phyloP scores from a whole-genome alignment of 1,140 invertebrate genomes.

The Limonius californicus region DNA sequence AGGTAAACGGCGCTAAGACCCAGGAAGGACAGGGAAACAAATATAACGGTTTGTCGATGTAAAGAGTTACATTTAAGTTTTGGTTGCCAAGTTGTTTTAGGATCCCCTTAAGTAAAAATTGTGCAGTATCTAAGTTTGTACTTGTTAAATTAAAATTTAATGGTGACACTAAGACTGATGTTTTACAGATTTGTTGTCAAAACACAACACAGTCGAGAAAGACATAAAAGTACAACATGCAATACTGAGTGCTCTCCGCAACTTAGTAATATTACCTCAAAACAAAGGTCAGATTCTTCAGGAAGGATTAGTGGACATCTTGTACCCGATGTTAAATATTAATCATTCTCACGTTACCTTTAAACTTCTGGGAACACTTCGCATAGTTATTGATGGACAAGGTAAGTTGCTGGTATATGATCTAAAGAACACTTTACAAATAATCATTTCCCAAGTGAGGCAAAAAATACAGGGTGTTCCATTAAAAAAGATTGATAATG shows the following conservation, averaged over 20 bases:
- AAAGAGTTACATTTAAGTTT: no score
- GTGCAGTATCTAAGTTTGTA: no score
- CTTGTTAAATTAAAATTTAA: no score
- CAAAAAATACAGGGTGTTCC: no score
- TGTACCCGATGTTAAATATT: slow-evolving; percentile 69
- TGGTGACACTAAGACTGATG: no score
- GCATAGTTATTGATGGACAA: slow-evolving; percentile 82
- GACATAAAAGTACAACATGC: slow-evolving; percentile 80
- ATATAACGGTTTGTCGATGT: no score
- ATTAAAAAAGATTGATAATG: no score
- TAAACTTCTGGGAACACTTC: slow-evolving; percentile 78
- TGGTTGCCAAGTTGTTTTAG: no score
- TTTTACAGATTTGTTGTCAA: slow-evolving; percentile 33
- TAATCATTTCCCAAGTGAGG: no score
- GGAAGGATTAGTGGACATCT: slow-evolving; percentile 67
- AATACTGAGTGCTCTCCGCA: slow-evolving; percentile 73
- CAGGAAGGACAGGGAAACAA: no score
- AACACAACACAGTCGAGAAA: slow-evolving; percentile 32
- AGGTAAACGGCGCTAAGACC: no score
- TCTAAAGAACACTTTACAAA: slow-evolving; percentile 38
- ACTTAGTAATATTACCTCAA: slow-evolving; percentile 72
- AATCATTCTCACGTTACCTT: slow-evolving; percentile 78
- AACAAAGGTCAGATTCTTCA: slow-evolving; percentile 74
- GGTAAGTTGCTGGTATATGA: slow-evolving; percentile 47
- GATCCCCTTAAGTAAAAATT: no score